Evolutionary conservation across 2,888 invertebrate species (phyloP).

Genomic region (Emmelina monodactyla): DNA sequence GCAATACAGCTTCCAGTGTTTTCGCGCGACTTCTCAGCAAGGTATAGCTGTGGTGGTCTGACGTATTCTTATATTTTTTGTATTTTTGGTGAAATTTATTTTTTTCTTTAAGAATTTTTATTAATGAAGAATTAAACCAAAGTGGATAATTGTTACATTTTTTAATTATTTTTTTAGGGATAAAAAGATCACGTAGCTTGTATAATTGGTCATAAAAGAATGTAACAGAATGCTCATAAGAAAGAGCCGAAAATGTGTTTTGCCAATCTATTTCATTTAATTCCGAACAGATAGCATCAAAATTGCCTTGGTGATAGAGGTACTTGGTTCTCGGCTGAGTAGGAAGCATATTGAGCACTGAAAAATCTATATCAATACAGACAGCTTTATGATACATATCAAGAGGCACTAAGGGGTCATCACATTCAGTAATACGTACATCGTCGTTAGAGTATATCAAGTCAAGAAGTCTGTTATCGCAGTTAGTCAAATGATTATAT

Average conservation of each 20-base stretch:
- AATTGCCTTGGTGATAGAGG: slow-evolving; percentile 3
- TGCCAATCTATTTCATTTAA: slow-evolving; percentile 3
- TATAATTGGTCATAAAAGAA: slow-evolving; percentile 4
- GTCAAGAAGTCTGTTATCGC: slow-evolving; percentile 1
- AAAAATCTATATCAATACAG: background rate
- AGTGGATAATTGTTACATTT: slow-evolving; percentile 1
- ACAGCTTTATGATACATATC: slow-evolving; percentile 4
- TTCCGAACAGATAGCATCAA: background rate
- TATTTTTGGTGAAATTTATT: slow-evolving; percentile 1
- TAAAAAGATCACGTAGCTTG: background rate
- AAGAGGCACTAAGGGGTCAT: background rate
- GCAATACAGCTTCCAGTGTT: background rate
- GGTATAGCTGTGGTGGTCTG: slow-evolving; percentile 1
- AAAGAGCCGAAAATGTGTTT: background rate
- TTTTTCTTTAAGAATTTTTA: slow-evolving; percentile 3
- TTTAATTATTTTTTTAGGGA: background rate
- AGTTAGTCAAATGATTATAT: background rate
- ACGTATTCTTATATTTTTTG: slow-evolving; percentile 1
- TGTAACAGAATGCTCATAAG: background rate
- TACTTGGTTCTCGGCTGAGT: background rate
- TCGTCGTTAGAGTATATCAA: background rate
- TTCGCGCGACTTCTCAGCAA: background rate
- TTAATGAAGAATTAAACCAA: slow-evolving; percentile 1
- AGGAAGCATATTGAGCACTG: background rate
- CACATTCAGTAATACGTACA: background rate